phyloP scores from a whole-genome alignment of 92 coral and sea anemone species.

The Phymanthus crucifer region DNA sequence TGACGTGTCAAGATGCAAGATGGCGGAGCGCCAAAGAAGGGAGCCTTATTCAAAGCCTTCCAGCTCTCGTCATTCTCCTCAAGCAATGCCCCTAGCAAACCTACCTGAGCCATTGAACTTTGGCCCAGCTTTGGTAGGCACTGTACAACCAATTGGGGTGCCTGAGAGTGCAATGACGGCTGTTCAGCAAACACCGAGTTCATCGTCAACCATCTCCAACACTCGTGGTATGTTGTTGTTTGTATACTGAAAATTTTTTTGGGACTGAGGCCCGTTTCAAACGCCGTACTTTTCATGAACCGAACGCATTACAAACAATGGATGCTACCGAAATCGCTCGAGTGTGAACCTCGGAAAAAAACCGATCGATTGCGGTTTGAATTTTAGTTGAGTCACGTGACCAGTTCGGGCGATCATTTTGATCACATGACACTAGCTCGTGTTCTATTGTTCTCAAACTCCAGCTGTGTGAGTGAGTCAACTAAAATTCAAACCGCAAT shows the following conservation, averaged over 20 bases:
- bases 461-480: too few relatives aligned
- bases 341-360: too few relatives aligned
- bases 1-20: slow-evolving; percentile 99
- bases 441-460: too few relatives aligned
- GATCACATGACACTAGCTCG: too few relatives aligned
- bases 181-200: slow-evolving; percentile 35
- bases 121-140: slow-evolving; percentile 85
- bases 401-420: too few relatives aligned
- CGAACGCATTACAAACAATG: too few relatives aligned
- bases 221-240: slow-evolving; percentile 20
- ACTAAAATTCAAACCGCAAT: too few relatives aligned
- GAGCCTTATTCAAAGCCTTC: slow-evolving; percentile 52
- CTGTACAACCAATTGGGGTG: slow-evolving; percentile 45
- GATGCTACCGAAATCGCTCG: too few relatives aligned
- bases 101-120: slow-evolving; percentile 73
- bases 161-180: slow-evolving; percentile 38
- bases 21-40: slow-evolving; percentile 90
- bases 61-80: slow-evolving; percentile 51
- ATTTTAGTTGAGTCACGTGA: too few relatives aligned
- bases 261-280: too few relatives aligned
- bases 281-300: too few relatives aligned
- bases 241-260: neutral
- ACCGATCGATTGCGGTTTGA: too few relatives aligned
- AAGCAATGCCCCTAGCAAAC: slow-evolving; percentile 73
- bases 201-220: neutral